Base-by-base conservation (phyloP, 2,113 vertebrate genomes). In the Grantiella picta region DNA sequence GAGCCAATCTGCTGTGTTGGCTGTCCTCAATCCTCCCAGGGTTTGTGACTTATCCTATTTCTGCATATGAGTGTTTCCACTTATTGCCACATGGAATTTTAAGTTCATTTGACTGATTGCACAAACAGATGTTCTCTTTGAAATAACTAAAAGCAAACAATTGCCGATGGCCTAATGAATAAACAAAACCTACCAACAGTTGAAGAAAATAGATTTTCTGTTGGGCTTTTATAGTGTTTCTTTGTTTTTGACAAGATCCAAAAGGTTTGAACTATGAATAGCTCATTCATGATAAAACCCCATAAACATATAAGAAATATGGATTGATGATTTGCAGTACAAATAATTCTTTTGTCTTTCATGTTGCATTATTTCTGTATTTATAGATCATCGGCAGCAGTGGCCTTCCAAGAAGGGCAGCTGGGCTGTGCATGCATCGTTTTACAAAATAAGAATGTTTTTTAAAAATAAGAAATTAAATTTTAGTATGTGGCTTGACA, bases 81-180 rank as follows among this genome's bases (percentile, higher is more conserved):
- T 90, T 82, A 47, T 3, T 95, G 69, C 78, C 70, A 57, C 27
- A 31, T 44, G 82, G 78, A 92, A 81, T 88, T 88, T 87, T 47
- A 70, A 88, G 54, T 90, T 84, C 28, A 47, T 95, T 84, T 95
- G 69, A 61, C 85, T 87, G 75, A 91, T 54, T 66, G 49, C 72
- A 89, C 44, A 63, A 89, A 68, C 81, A 91, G 82, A 94, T 87
- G 86, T 81, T 95, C 54, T 82, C 59, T 88, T 56, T 88, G 82
- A 90, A 90, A 64, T 87, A 49, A 54, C 36, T 64, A 77, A 86
- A 78, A 81, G 89, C 54, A 44, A 84, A 81, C 82, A 78, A 70
- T 92, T 84, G 61, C 66, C 35, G 1, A 19, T 75, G 73, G 70
- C 75, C 82, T 90, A 83, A 66, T 59, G 53, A 64, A 75, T 90